phyloP scores from a whole-genome alignment of 2,888 invertebrate genomes.

The Tetragonula carbonaria region DNA sequence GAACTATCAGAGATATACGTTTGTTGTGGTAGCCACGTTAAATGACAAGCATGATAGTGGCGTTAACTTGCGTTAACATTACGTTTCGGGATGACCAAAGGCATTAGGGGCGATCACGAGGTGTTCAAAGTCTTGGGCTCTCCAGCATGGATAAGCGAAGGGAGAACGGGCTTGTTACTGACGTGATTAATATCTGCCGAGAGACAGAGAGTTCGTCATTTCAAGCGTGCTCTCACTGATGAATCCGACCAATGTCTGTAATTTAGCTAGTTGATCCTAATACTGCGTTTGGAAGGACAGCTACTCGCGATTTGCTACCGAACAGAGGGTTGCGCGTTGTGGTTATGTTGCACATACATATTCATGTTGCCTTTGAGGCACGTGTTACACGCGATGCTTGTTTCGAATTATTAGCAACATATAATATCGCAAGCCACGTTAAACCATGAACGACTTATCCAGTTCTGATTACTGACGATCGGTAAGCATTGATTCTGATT shows the following conservation, averaged over 20 bases:
- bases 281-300: constrained; percentile 60
- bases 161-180: constrained; percentile 46
- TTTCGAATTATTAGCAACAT: constrained; percentile 73
- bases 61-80: constrained; percentile 9
- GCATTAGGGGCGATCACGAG: constrained; percentile 46
- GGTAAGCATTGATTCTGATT: constrained; percentile 40
- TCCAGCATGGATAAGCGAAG: constrained; percentile 20
- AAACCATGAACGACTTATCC: constrained; percentile 65
- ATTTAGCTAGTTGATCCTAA: constrained; percentile 68
- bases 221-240: constrained; percentile 57
- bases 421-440: constrained; percentile 72
- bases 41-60: not conserved
- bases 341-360: constrained; percentile 71
- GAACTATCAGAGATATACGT: not conserved
- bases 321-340: constrained; percentile 53
- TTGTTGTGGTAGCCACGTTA: not conserved
- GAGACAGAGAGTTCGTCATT: constrained; percentile 62
- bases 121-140: constrained; percentile 43
- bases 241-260: constrained; percentile 64
- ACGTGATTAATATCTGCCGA: constrained; percentile 63
- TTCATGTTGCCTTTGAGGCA: constrained; percentile 69
- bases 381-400: constrained; percentile 62
- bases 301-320: constrained; percentile 64
- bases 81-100: constrained; percentile 25
- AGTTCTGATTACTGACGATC: constrained; percentile 51